Evolutionary conservation across 2,888 invertebrate species (phyloP).

Genomic region (Acleris cristana): DNA sequence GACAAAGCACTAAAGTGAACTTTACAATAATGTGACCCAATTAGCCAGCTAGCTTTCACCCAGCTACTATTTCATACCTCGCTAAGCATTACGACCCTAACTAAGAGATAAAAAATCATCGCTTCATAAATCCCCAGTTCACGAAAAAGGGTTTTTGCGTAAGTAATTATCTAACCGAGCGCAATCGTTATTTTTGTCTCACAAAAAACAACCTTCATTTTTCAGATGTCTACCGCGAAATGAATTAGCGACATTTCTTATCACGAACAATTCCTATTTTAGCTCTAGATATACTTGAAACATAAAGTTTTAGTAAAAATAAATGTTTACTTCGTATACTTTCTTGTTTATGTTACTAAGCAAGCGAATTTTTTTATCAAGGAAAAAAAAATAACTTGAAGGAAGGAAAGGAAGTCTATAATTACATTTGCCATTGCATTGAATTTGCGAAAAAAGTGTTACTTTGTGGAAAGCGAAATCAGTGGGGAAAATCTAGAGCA

Average conservation of each 20-base stretch:
- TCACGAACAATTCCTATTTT: not conserved
- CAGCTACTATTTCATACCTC: not conserved
- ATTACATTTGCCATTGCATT: no score
- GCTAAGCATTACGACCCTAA: not conserved
- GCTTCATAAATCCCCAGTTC: conserved; percentile 16
- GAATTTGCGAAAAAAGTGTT: no score
- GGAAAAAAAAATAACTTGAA: no score
- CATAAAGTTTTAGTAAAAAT: no score
- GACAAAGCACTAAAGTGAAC: no score
- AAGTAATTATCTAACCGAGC: conserved; percentile 18
- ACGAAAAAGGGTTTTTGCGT: conserved; percentile 1
- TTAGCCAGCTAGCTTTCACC: not conserved
- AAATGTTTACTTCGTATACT: no score
- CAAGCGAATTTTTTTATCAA: no score
- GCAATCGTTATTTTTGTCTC: conserved; percentile 22
- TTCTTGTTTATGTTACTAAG: no score
- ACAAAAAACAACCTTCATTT: conserved; percentile 16
- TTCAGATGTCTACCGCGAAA: conserved; percentile 3
- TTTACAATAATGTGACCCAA: not conserved
- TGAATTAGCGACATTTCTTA: not conserved
- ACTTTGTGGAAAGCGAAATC: no score
- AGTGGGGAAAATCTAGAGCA: no score
- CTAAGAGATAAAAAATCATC: conserved; percentile 18
- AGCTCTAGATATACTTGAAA: not conserved
- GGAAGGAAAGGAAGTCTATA: no score